phyloP scores from a whole-genome alignment of 2,797 vertebrate species.

The Acipenser transmontanus region DNA sequence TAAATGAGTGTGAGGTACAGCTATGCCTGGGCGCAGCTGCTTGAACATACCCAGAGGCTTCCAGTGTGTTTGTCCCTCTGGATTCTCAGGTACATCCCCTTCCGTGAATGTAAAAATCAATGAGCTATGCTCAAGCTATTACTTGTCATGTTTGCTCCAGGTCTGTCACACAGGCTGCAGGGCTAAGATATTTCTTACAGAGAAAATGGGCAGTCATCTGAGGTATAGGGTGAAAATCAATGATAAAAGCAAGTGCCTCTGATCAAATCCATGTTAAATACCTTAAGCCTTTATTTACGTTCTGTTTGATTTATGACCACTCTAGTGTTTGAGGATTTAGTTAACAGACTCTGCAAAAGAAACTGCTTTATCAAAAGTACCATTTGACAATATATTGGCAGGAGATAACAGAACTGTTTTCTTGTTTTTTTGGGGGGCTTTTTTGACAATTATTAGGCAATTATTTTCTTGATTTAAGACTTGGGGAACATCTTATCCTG shows the following conservation, averaged over 20 bases:
- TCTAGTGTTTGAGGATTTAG: constrained; percentile 7
- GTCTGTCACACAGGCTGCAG: neutral
- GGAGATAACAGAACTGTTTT: too few relatives aligned
- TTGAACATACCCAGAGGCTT: constrained; percentile 65
- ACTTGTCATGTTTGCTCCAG: constrained; percentile 38
- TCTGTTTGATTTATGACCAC: constrained; percentile 28
- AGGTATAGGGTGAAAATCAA: constrained; percentile 14
- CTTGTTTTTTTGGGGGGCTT: too few relatives aligned
- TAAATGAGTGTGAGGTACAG: constrained; percentile 70
- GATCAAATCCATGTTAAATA: constrained; percentile 18
- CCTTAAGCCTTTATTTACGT: constrained; percentile 17
- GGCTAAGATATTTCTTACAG: constrained; percentile 12
- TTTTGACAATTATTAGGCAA: too few relatives aligned
- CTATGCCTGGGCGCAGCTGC: constrained; percentile 71
- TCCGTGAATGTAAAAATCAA: constrained; percentile 52
- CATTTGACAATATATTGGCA: too few relatives aligned
- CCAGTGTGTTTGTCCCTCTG: constrained; percentile 59
- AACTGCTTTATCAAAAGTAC: neutral
- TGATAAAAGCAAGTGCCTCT: constrained; percentile 14
- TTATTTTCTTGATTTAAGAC: too few relatives aligned
- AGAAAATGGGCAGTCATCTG: neutral
- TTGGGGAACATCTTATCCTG: constrained; percentile 37
- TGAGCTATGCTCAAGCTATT: constrained; percentile 43
- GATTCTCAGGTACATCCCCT: constrained; percentile 67
- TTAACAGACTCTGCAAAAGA: neutral